Evolutionary conservation across 2,797 vertebrate species (phyloP).

Genomic region (Microctenopoma stevenorrisi): DNA sequence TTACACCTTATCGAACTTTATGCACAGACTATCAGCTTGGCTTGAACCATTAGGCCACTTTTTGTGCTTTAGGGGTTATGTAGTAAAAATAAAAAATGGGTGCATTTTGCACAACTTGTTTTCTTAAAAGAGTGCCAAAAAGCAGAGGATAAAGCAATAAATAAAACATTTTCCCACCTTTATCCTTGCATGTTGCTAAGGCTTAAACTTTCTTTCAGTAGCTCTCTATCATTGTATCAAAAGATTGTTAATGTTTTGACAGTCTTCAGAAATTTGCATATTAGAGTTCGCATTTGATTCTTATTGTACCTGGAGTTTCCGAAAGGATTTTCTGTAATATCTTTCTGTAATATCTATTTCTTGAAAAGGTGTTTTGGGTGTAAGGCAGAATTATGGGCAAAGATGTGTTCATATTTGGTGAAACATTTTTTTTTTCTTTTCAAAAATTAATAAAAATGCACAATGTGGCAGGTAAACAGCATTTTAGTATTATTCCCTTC

Average conservation of each 20-base stretch:
- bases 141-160: not conserved
- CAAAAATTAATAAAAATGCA: not conserved
- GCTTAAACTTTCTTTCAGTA: not conserved
- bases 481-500: not conserved
- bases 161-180: not conserved
- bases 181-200: not conserved
- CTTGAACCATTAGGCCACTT: too few relatives aligned
- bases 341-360: not conserved
- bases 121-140: too few relatives aligned
- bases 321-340: conserved; percentile 1
- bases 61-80: too few relatives aligned
- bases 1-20: too few relatives aligned
- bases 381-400: not conserved
- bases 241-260: conserved; percentile 6
- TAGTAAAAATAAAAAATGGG: too few relatives aligned
- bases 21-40: too few relatives aligned
- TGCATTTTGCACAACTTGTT: too few relatives aligned
- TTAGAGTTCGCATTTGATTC: conserved; percentile 13
- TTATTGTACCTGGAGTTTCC: not conserved
- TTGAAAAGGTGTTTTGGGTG: not conserved
- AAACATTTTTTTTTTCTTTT: not conserved
- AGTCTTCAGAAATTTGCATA: conserved; percentile 22
- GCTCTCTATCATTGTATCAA: not conserved
- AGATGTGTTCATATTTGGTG: not conserved
- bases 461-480: not conserved